These are phyloP conservation scores for Phaenicophaeus curvirostris DNA, from an alignment of 2,797 vertebrate species.

Conservation along the genomic window DNA sequence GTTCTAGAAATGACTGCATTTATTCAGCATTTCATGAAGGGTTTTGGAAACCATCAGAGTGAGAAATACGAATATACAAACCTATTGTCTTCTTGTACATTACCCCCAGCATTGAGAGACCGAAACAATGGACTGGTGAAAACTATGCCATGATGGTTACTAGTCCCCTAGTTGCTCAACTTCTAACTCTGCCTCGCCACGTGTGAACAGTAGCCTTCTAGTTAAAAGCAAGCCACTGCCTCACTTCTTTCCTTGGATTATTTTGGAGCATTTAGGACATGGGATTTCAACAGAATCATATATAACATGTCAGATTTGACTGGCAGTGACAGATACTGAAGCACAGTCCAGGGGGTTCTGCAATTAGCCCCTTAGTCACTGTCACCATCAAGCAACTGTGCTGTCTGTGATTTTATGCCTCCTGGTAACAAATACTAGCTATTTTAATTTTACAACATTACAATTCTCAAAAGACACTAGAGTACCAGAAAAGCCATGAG, in stretches of 20 bases:
- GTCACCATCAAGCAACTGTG: slow-evolving; percentile 50
- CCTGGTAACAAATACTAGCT: slow-evolving; percentile 60
- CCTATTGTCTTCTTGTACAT: neutral
- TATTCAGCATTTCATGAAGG: neutral
- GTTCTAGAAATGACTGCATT: neutral
- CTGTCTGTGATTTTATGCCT: slow-evolving; percentile 59
- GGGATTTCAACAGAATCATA: slow-evolving; percentile 28
- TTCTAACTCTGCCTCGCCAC: neutral
- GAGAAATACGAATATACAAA: neutral
- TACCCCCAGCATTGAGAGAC: neutral
- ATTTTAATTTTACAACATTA: slow-evolving; percentile 64
- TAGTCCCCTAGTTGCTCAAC: neutral
- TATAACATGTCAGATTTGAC: slow-evolving; percentile 48
- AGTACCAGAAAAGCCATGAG: slow-evolving; percentile 2
- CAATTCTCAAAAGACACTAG: slow-evolving; percentile 52
- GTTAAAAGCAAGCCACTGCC: neutral
- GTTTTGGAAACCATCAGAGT: neutral
- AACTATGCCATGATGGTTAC: neutral
- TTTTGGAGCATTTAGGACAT: slow-evolving; percentile 18
- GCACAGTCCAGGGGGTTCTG: slow-evolving; percentile 48
- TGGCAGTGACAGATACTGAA: slow-evolving; percentile 51
- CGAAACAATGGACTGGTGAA: neutral
- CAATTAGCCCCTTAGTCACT: slow-evolving; percentile 72
- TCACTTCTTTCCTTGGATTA: slow-evolving; percentile 40
- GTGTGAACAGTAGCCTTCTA: neutral